Evolutionary conservation across 2,113 vertebrate genomes (phyloP).

Genomic region (Nycticebus coucang): DNA sequence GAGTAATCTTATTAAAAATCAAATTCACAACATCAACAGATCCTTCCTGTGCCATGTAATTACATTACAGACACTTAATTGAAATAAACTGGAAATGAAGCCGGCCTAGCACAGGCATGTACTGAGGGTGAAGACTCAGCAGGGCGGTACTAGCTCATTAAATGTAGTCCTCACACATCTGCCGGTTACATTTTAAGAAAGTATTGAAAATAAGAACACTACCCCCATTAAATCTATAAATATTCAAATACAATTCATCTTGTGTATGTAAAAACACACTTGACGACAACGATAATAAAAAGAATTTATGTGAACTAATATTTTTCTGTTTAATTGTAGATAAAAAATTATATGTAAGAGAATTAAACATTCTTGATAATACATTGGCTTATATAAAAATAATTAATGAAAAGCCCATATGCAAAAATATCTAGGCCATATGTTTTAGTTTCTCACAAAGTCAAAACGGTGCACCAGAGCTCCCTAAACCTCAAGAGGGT

Average conservation of each 20-base stretch:
- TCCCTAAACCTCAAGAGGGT: background rate
- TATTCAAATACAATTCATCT: background rate
- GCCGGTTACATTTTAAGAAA: conserved; percentile 71
- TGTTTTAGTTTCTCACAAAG: background rate
- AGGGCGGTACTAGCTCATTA: conserved; percentile 84
- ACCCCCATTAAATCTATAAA: conserved; percentile 48
- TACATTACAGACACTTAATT: conserved; percentile 87
- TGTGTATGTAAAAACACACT: background rate
- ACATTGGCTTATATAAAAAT: conserved; percentile 6
- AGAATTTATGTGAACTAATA: background rate
- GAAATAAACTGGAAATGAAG: conserved; percentile 85
- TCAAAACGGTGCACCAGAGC: background rate
- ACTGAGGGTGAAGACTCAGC: conserved; percentile 82
- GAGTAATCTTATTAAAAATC: conserved; percentile 84
- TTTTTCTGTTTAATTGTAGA: background rate
- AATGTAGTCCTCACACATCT: conserved; percentile 76
- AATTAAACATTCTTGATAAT: background rate
- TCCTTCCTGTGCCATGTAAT: conserved; percentile 87
- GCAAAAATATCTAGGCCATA: background rate
- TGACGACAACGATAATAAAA: background rate
- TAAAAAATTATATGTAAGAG: background rate
- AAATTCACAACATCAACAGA: conserved; percentile 86
- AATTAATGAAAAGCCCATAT: background rate
- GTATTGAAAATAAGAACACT: conserved; percentile 45
- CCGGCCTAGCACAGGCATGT: conserved; percentile 87